phyloP scores from a whole-genome alignment of 2,888 invertebrate species.

The Drosophila nigritarsus region DNA sequence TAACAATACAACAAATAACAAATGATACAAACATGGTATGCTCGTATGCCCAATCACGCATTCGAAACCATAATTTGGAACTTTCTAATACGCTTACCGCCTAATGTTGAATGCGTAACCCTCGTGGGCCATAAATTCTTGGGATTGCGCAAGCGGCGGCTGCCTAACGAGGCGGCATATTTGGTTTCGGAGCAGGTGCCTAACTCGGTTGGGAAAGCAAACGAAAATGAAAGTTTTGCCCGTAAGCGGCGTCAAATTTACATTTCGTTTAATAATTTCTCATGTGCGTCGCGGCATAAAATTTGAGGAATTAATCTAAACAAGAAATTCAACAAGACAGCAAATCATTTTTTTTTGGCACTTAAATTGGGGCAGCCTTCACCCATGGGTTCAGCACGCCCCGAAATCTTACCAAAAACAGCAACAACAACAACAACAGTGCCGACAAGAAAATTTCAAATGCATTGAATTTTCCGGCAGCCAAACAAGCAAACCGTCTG shows the following conservation, averaged over 20 bases:
- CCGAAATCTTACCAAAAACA: background rate
- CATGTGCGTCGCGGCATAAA: conserved; percentile 64
- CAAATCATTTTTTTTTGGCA: conserved; percentile 27
- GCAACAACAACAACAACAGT: background rate
- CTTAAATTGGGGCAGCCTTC: conserved; percentile 41
- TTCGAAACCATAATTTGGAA: conserved; percentile 3
- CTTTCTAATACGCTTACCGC: conserved; percentile 27
- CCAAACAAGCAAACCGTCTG: conserved; percentile 42
- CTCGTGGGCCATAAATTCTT: conserved; percentile 67
- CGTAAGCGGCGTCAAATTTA: conserved; percentile 67
- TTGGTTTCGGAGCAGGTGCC: conserved; percentile 51
- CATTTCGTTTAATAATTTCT: conserved; percentile 75
- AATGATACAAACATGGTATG: background rate
- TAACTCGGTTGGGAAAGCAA: conserved; percentile 72
- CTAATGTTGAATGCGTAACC: conserved; percentile 18
- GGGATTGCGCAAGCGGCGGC: conserved; percentile 60
- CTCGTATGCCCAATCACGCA: conserved; percentile 1
- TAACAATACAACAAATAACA: background rate
- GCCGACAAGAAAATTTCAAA: conserved; percentile 21
- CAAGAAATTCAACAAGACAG: conserved; percentile 22
- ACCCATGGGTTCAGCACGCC: conserved; percentile 35
- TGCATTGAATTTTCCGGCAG: conserved; percentile 72
- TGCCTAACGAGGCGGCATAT: conserved; percentile 54
- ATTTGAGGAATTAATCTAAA: conserved; percentile 68
- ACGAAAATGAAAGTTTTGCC: conserved; percentile 73